Base-by-base conservation (phyloP, 2,797 vertebrate species). In the Balearica regulorum region DNA sequence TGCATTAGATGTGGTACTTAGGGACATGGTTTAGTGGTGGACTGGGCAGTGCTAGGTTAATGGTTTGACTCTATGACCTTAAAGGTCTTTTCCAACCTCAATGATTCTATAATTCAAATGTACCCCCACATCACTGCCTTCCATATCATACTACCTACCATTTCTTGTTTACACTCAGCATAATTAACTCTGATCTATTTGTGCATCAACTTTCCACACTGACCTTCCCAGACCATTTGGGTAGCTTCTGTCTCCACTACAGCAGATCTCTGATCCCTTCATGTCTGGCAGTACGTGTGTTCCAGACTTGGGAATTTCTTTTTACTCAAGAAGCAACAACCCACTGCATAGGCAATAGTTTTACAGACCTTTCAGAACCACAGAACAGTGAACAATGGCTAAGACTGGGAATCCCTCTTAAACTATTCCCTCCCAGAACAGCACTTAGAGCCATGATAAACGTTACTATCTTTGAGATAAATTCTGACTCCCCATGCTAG, bases 251-350 rank as follows among this genome's bases (percentile, higher is more conserved):
- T n/a, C 19, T 16, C 9, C 73, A 4, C 9, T 31, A 53, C 24
- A 71, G 6, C 11, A 21, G 2, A 31, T 15, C 22, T 62, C 31
- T 19, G 13, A 8, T 1, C 3, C 16, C 8, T 18, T 18, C 8
- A 1, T n/a, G 8, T 11, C 24, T 37, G 33, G 21, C 41, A 83
- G 11, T 5, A 25, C 9, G 12, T 0, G 0, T 3, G 1, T 41
- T 78, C 6, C 6, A 6, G 17, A 15, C 16, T 4, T 8, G 6
- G 10, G 16, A 54, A 7, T 3, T 37, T 29, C 5, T 54, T 70
- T 83, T 9, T 41, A 5, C 26, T 18, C 26, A 77, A n/a, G 29
- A 15, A 73, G 8, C 20, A 39, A 17, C 2, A 5, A 29, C 21
- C 17, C 24, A 28, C 20, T 12, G 4, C 81, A 9, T 3, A 55